Evolutionary conservation across 23 tunicate species (phyloP).

Genomic region (Clavelina lepadiformis): DNA sequence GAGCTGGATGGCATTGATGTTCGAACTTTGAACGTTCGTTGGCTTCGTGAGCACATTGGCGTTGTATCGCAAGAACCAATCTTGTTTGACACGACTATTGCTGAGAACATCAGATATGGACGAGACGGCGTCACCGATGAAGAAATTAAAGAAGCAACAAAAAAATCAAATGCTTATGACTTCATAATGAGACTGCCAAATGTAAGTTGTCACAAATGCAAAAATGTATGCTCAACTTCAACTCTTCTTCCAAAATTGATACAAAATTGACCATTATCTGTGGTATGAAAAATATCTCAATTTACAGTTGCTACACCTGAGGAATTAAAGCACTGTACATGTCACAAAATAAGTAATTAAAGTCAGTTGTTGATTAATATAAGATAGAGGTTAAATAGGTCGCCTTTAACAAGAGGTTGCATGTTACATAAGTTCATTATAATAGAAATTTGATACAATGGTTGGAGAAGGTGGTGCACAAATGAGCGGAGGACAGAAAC

Average conservation of each 20-base stretch:
- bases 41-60: constrained; percentile 90
- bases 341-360: no score
- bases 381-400: no score
- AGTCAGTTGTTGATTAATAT: no score
- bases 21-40: constrained; percentile 77
- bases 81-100: constrained; percentile 86
- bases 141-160: constrained; percentile 72
- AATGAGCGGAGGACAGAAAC: constrained; percentile 85
- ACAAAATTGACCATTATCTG: no score
- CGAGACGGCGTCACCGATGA: constrained; percentile 78
- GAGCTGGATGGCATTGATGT: constrained; percentile 80
- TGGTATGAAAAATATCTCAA: no score
- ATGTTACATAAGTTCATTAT: no score
- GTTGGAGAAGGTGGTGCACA: constrained; percentile 97
- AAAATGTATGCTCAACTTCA: no score
- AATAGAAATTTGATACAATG: constrained; percentile 81
- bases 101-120: constrained; percentile 82
- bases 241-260: no score
- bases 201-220: no score
- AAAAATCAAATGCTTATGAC: constrained; percentile 90
- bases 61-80: constrained; percentile 97
- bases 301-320: no score
- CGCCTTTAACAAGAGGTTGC: no score
- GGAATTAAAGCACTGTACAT: no score
- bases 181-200: constrained; percentile 87